Evolutionary conservation across 2,797 vertebrate genomes (phyloP), one percentile per base, ranked within the genome.

Genomic region (Corythornis leucogaster): DNA sequence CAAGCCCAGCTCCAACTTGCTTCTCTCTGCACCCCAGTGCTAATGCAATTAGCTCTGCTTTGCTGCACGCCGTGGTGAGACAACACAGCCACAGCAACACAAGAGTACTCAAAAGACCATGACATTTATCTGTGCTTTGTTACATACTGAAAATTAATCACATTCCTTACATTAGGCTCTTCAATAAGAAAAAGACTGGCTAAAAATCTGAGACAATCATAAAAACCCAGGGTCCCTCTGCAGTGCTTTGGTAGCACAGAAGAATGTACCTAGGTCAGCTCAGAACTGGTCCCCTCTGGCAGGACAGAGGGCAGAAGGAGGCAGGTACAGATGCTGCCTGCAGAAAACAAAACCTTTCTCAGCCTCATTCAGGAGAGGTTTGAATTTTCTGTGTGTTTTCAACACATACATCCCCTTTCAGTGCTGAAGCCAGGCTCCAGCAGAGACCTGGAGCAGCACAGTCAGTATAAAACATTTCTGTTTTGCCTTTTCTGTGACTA

Each of bases 31-130:
- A 89, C 24, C 35, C 62, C 86, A 73, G 66, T 57, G 76, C 86
- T 89, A 83, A 64, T 48, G 63, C 75, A 76, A 90, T 94, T 82
- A 90, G 64, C 68, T 92, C 68, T 51, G 74, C 83, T 88, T 67
- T 67, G 48, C 3, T 31, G 84, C 12, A 38, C 12, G 20, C 46
- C 73, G 48, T 1, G 2, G 43, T 64, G 82, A 91, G 87, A 69
- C 4, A 1, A 19, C 82, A 73, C 43, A 58, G 79, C 66, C 79
- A 58, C 61, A 79, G 78, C 22, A 43, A 59, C 50, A 76, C 40
- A 48, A 48, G 8, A 71, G 46, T 66, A 15, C 54, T 90, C 68
- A 71, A 61, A 94, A 71, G 42, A 71, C 64, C 55, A n/a, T 62
- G 70, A 73, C 51, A n/a, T 77, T 87, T 83, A 38, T 93, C 80